Evolutionary conservation across 2,797 vertebrate species (phyloP).

Genomic region (Forpus xanthops): DNA sequence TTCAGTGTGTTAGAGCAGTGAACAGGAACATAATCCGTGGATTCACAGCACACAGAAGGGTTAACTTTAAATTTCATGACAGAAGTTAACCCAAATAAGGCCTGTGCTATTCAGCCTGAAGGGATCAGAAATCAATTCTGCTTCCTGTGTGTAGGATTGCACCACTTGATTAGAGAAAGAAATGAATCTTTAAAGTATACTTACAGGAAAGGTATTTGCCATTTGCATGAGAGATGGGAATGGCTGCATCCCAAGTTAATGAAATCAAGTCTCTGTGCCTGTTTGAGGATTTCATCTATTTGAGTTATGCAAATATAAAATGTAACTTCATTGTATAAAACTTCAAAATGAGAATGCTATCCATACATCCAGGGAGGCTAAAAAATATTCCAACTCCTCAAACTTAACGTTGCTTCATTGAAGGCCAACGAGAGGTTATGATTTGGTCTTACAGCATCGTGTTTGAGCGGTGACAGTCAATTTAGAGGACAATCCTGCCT

Average conservation of each 20-base stretch:
- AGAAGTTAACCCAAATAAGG: neutral
- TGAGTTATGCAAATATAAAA: constrained; percentile 63
- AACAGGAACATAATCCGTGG: neutral
- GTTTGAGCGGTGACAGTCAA: neutral
- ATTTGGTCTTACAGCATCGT: neutral
- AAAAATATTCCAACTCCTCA: neutral
- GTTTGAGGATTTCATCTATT: constrained; percentile 51
- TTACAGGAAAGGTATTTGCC: constrained; percentile 58
- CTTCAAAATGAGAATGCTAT: constrained; percentile 36
- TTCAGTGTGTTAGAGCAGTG: neutral
- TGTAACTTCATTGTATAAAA: constrained; percentile 35
- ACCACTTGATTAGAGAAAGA: constrained; percentile 61
- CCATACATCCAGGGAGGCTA: neutral
- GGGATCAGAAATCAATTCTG: constrained; percentile 64
- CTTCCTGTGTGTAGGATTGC: constrained; percentile 47
- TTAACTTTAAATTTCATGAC: neutral
- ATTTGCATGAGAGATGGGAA: constrained; percentile 42
- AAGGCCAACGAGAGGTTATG: constrained; percentile 26
- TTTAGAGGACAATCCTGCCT: constrained; percentile 38
- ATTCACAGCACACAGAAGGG: neutral
- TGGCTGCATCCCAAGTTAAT: constrained; percentile 61
- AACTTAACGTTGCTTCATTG: constrained; percentile 14
- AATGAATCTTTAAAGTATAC: constrained; percentile 53
- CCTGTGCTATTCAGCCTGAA: neutral
- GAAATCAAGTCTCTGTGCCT: constrained; percentile 54